phyloP scores from a whole-genome alignment of 2,888 invertebrate species.

The Oxycera nigricornis region DNA sequence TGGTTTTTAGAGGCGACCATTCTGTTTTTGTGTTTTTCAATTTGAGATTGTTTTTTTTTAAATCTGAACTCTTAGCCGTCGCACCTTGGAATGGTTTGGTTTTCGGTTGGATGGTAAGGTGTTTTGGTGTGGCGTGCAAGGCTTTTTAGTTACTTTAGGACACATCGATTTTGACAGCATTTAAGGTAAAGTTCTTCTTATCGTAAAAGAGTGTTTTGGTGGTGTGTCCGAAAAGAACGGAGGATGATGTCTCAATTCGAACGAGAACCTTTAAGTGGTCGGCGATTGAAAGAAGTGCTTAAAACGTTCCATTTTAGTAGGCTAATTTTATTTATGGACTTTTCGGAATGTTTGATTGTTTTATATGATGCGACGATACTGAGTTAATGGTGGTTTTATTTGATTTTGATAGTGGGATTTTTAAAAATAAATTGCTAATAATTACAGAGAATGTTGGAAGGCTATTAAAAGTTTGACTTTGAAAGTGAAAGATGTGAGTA shows the following conservation, averaged over 20 bases:
- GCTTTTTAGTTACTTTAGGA: not conserved
- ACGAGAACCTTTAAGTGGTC: not conserved
- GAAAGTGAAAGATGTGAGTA: too few relatives aligned
- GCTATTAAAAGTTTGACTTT: too few relatives aligned
- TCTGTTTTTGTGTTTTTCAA: constrained; percentile 24
- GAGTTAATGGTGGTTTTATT: constrained; percentile 36
- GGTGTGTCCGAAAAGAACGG: constrained; percentile 30
- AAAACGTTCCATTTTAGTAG: not conserved
- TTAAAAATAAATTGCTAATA: not conserved
- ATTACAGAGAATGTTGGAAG: not conserved
- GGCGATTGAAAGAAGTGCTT: constrained; percentile 11
- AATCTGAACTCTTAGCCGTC: constrained; percentile 6
- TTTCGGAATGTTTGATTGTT: constrained; percentile 17
- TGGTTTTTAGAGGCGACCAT: constrained; percentile 41
- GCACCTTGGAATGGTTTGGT: not conserved
- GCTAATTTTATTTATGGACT: constrained; percentile 37
- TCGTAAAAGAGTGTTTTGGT: constrained; percentile 35
- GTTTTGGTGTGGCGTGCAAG: not conserved
- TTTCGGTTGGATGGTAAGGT: not conserved
- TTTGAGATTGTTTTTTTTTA: constrained; percentile 30
- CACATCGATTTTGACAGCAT: constrained; percentile 17
- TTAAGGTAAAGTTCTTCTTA: constrained; percentile 33
- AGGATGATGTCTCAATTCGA: constrained; percentile 36
- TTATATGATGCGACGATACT: constrained; percentile 6
- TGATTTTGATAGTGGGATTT: constrained; percentile 18